Base-by-base conservation (phyloP, 2,113 vertebrate genomes). In the Saguinus midas region DNA sequence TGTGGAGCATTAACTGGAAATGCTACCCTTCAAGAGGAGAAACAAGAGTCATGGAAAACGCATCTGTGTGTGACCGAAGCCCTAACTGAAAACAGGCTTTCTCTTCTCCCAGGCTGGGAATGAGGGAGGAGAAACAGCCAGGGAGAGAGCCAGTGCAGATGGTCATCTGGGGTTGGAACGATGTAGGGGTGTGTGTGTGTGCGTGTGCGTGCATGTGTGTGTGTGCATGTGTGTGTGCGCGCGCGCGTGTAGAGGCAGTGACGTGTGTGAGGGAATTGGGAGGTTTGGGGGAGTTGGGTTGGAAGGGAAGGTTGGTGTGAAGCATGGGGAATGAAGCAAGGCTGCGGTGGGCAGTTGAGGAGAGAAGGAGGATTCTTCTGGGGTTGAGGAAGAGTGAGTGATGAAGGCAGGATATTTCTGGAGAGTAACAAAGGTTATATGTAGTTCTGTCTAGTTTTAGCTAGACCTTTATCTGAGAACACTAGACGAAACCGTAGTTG, bases 31-130 rank as follows among this genome's bases (percentile, higher is more conserved):
- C 93, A 97, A 97, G 98, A 98, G 95, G 85, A 95, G 98, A 98
- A 99, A 98, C 98, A 98, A 98, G 97, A 98, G 97, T 98, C 98
- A 98, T 98, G 97, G 97, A 98, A 98, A 99, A 98, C 98, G 98
- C 98, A 98, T 98, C 97, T 98, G 98, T 8, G 87, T 98, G 96
- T 98, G 98, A 98, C 98, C 37, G 12, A 97, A 96, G 91, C 76
- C 96, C 98, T 98, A 99, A 98, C 97, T 48, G 1, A 98, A 98
- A 98, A 97, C 98, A 98, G 98, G 98, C 96, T 94, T 98, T 97
- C 90, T 97, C 87, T 89, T 94, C 84, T 87, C 95, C 85, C 75
- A 50, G 81, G 75, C 95, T 61, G 96, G 97, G 97, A 98, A 97
- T n/a, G 72, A 87, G 85, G 43, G 68, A 96, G 61, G 95, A 95